phyloP scores from a whole-genome alignment of 2,797 vertebrate genomes.

The Oceanodroma leucorhoa region DNA sequence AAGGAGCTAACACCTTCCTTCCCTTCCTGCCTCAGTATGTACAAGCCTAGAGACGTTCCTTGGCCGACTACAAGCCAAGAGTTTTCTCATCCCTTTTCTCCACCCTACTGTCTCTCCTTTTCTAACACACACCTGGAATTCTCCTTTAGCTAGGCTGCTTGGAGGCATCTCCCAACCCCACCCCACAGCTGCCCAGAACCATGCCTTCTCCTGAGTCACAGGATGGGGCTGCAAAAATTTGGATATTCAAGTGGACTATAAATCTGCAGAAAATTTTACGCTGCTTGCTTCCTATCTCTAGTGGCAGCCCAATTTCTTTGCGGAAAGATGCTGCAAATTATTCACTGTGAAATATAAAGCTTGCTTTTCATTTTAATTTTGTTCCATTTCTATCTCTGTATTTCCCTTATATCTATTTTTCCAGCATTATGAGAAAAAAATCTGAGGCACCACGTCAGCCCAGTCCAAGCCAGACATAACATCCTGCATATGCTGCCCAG shows the following conservation, averaged over 20 bases:
- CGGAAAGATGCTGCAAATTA: slow-evolving; percentile 20
- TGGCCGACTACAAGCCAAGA: not conserved
- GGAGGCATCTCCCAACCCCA: not conserved
- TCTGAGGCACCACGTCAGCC: slow-evolving; percentile 54
- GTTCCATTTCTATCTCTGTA: slow-evolving; percentile 26
- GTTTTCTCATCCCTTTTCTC: not conserved
- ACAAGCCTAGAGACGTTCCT: not conserved
- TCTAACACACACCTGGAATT: not conserved
- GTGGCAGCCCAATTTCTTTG: not conserved
- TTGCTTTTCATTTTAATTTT: slow-evolving; percentile 45
- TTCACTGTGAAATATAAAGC: slow-evolving; percentile 22
- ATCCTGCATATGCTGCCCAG: slow-evolving; percentile 36
- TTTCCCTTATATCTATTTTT: slow-evolving; percentile 46
- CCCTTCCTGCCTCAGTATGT: not conserved
- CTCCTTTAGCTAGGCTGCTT: not conserved
- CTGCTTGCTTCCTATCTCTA: not conserved
- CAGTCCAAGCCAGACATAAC: slow-evolving; percentile 60
- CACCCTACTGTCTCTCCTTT: not conserved
- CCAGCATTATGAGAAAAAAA: slow-evolving; percentile 2
- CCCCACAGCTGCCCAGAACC: not conserved
- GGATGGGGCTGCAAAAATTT: not conserved
- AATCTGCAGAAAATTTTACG: not conserved
- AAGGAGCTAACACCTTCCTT: not conserved
- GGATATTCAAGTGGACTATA: not conserved
- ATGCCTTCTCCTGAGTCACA: not conserved